Percentiles rank a stretch among this genome's conserved stretches.
Conservation (phyloP, 2,797 vertebrate species). For the Clamator glandarius region DNA sequence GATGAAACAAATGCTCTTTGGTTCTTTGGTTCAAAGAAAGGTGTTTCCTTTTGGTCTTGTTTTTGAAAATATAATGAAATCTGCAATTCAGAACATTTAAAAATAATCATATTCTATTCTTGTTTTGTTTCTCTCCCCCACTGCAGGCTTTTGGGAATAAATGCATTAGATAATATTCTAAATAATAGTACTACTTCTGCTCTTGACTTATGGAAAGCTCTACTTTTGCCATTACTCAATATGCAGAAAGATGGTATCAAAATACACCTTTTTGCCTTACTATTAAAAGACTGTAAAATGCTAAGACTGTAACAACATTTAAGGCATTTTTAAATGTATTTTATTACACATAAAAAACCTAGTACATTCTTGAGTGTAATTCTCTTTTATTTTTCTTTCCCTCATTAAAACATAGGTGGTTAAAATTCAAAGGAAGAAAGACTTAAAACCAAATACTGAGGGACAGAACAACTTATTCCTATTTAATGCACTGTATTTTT, state of each 20-base stretch:
- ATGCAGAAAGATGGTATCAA: not conserved
- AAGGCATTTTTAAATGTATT: conserved; percentile 12
- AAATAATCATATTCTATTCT: not conserved
- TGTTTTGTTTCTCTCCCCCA: rapidly evolving
- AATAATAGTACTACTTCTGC: not conserved
- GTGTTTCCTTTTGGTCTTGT: not conserved
- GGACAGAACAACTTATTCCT: not conserved
- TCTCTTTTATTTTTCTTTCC: not conserved
- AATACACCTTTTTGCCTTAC: conserved; percentile 5
- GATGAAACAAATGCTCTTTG: not conserved
- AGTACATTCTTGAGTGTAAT: not conserved
- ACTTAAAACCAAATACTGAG: not conserved
- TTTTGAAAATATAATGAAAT: conserved; percentile 8
- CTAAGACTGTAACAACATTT: conserved; percentile 28
- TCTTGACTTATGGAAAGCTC: not conserved
- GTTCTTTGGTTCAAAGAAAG: not conserved
- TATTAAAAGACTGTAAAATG: not conserved
- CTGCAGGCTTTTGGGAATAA: conserved; percentile 10
- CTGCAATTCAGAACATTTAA: not conserved
- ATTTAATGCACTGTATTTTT: not conserved
- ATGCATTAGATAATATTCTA: not conserved
- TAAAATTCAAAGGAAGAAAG: conserved; percentile 29
- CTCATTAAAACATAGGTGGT: not conserved
- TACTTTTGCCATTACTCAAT: not conserved
- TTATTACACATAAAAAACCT: not conserved